Conservation (phyloP, 2,797 vertebrate species). For the Cottoperca gobio region DNA sequence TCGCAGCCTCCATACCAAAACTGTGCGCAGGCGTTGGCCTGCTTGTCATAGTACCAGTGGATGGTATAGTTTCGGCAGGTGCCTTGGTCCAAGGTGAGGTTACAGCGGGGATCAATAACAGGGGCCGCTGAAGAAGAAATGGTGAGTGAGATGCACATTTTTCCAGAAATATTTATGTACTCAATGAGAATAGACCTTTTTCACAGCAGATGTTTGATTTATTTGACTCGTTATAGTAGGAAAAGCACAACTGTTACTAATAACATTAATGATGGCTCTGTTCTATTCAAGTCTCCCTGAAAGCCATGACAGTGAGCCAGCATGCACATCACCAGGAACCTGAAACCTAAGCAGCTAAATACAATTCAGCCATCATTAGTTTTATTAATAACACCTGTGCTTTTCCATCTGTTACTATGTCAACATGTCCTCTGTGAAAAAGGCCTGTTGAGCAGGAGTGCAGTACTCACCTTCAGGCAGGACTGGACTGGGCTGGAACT, state of each 20-base stretch:
- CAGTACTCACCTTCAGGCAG: conserved; percentile 69
- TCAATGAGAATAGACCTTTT: background rate
- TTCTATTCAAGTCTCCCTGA: background rate
- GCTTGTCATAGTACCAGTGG: conserved; percentile 90
- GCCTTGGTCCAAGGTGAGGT: conserved; percentile 85
- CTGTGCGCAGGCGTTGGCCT: conserved; percentile 91
- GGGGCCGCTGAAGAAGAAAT: conserved; percentile 67
- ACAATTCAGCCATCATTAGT: background rate
- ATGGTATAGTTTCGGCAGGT: conserved; percentile 86
- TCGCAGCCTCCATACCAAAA: conserved; percentile 92
- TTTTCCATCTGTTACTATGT: background rate
- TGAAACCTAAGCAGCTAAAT: background rate
- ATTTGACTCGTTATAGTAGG: background rate
- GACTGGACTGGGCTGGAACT: conserved; percentile 43
- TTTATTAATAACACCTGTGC: background rate
- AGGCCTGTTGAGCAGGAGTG: background rate
- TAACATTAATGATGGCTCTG: background rate
- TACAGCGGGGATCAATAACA: conserved; percentile 74
- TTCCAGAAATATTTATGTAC: background rate
- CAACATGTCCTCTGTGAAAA: conserved; percentile 1
- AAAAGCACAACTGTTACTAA: background rate
- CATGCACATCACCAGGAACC: background rate
- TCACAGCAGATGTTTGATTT: background rate
- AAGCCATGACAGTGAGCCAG: background rate
- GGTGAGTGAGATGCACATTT: conserved; percentile 11